Evolutionary conservation across 2,888 invertebrate genomes (phyloP).

Genomic region (Automeris io): DNA sequence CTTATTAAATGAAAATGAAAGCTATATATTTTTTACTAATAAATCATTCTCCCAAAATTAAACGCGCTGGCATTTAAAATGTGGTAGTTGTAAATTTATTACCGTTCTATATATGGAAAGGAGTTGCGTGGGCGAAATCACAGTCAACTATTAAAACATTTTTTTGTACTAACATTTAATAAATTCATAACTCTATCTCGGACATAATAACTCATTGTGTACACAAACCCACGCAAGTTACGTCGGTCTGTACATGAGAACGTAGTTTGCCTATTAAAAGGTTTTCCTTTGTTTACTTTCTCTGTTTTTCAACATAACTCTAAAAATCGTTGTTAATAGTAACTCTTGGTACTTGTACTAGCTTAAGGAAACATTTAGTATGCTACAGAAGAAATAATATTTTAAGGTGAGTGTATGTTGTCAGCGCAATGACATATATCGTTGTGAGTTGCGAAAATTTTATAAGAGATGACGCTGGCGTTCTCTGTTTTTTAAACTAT

Average conservation of each 20-base stretch:
- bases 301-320: background rate
- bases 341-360: no score
- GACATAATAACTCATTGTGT: conserved; percentile 3
- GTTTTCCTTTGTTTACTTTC: background rate
- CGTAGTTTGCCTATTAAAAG: background rate
- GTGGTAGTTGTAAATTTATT: conserved; percentile 10
- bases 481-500: no score
- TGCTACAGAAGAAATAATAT: no score
- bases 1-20: no score
- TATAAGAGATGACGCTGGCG: no score
- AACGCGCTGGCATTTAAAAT: conserved; percentile 5
- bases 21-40: no score
- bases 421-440: no score
- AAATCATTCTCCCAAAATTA: no score
- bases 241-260: background rate
- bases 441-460: no score
- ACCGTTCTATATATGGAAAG: conserved; percentile 12
- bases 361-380: no score
- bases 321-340: background rate
- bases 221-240: background rate
- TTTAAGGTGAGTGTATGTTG: no score
- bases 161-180: background rate
- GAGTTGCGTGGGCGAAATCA: conserved; percentile 7
- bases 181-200: conserved; percentile 3
- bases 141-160: conserved; percentile 2